These are phyloP conservation scores for Tricholauxania praeusta DNA, from an alignment of 2,888 invertebrate genomes.

Conservation along the genomic window DNA sequence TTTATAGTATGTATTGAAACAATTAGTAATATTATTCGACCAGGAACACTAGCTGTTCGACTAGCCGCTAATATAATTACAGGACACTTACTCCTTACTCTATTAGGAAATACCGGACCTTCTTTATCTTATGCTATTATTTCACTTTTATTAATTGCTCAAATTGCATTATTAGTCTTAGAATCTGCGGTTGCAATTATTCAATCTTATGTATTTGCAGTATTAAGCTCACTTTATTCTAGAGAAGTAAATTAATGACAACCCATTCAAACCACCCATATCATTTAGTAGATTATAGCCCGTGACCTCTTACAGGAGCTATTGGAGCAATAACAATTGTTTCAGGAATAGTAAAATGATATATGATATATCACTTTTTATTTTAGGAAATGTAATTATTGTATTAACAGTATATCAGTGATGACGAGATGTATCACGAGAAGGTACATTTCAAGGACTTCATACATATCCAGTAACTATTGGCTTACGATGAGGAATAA, in stretches of 20 bases:
- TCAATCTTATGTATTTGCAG: slow-evolving; percentile 74
- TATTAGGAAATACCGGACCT: slow-evolving; percentile 69
- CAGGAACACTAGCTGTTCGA: slow-evolving; percentile 77
- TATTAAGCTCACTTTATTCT: slow-evolving; percentile 76
- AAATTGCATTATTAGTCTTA: slow-evolving; percentile 68
- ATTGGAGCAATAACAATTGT: slow-evolving; percentile 72
- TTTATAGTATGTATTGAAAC: slow-evolving; percentile 83
- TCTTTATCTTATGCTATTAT: slow-evolving; percentile 52
- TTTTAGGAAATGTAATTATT: slow-evolving; percentile 66
- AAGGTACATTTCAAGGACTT: slow-evolving; percentile 76
- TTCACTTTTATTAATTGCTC: slow-evolving; percentile 60
- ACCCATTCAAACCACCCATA: slow-evolving; percentile 73
- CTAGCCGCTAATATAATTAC: slow-evolving; percentile 84
- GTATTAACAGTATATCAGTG: slow-evolving; percentile 71
- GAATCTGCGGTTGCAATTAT: slow-evolving; percentile 72
- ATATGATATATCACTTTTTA: slow-evolving; percentile 70
- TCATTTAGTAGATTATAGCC: slow-evolving; percentile 76
- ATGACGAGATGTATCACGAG: slow-evolving; percentile 78
- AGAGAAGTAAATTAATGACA: slow-evolving; percentile 73
- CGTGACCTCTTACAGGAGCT: slow-evolving; percentile 75
- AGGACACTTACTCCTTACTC: slow-evolving; percentile 76
- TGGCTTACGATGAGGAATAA: slow-evolving; percentile 78
- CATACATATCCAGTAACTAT: slow-evolving; percentile 73
- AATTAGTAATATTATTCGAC: slow-evolving; percentile 79
- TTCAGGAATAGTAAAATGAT: slow-evolving; percentile 74